phyloP scores from a whole-genome alignment of 2,113 vertebrate species.

The Riparia riparia region DNA sequence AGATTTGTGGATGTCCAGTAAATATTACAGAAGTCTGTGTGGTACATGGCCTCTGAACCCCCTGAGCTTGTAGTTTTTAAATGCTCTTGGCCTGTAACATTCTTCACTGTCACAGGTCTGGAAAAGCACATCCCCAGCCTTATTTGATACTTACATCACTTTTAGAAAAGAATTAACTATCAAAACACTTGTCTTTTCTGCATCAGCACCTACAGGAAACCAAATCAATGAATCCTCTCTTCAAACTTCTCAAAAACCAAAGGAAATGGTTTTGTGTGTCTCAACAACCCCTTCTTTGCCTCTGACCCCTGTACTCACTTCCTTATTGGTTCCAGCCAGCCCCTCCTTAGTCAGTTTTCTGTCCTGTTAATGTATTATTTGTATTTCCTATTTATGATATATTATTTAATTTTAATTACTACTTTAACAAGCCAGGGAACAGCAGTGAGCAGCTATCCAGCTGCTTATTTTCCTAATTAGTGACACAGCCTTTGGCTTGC shows the following conservation, averaged over 20 bases:
- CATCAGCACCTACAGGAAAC: not conserved
- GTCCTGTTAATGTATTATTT: not conserved
- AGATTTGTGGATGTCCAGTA: not conserved
- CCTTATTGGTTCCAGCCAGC: not conserved
- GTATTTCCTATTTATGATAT: not conserved
- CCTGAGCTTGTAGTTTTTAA: not conserved
- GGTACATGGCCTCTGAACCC: not conserved
- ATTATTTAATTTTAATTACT: not conserved
- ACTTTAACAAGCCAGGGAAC: not conserved
- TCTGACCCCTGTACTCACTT: not conserved
- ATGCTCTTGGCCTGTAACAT: not conserved
- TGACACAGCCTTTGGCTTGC: not conserved
- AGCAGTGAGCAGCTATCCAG: not conserved
- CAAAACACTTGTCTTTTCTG: accelerated
- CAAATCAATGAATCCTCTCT: not conserved
- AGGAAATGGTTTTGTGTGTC: not conserved
- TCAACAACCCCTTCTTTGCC: not conserved
- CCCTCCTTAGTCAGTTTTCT: not conserved
- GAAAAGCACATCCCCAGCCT: not conserved
- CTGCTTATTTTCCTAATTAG: not conserved
- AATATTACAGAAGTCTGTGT: not conserved
- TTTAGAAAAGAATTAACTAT: not conserved
- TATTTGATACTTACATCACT: not conserved
- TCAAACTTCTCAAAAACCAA: not conserved
- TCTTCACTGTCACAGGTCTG: not conserved